These are phyloP conservation scores for Syngnathus rostellatus DNA, from an alignment of 2,797 vertebrate genomes.

Conservation along the genomic window DNA sequence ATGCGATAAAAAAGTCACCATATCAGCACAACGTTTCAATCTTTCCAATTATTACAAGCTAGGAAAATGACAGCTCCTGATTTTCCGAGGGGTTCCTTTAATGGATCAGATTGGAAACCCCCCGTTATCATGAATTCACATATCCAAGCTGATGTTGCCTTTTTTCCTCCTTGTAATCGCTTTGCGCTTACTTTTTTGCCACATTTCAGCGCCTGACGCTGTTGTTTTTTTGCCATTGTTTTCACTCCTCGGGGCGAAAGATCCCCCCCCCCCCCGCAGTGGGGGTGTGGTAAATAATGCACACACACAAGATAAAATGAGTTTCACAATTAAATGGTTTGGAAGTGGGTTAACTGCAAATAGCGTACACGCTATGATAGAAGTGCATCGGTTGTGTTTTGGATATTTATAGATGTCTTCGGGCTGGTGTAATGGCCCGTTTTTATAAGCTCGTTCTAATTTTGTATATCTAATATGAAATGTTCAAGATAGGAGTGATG, in stretches of 20 bases:
- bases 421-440: not conserved
- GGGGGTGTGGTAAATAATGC: constrained; percentile 14
- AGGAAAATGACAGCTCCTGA: constrained; percentile 29
- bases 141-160: constrained; percentile 8
- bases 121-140: constrained; percentile 23
- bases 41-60: constrained; percentile 41
- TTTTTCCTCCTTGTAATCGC: constrained; percentile 4
- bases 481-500: not conserved
- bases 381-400: not conserved
- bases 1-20: constrained; percentile 36
- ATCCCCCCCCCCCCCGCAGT: constrained; percentile 18
- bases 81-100: constrained; percentile 22
- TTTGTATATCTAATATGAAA: not conserved
- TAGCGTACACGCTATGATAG: not conserved
- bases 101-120: constrained; percentile 29
- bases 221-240: not conserved
- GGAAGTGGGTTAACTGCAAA: constrained; percentile 21
- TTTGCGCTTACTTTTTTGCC: not conserved
- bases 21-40: constrained; percentile 50
- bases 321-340: constrained; percentile 31
- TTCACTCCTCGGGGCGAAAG: constrained; percentile 14
- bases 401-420: not conserved
- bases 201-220: not conserved
- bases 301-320: constrained; percentile 16
- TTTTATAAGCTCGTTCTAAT: not conserved